These are phyloP conservation scores for Xanthia icteritia DNA, from an alignment of 2,888 invertebrate species.

Conservation along the genomic window DNA sequence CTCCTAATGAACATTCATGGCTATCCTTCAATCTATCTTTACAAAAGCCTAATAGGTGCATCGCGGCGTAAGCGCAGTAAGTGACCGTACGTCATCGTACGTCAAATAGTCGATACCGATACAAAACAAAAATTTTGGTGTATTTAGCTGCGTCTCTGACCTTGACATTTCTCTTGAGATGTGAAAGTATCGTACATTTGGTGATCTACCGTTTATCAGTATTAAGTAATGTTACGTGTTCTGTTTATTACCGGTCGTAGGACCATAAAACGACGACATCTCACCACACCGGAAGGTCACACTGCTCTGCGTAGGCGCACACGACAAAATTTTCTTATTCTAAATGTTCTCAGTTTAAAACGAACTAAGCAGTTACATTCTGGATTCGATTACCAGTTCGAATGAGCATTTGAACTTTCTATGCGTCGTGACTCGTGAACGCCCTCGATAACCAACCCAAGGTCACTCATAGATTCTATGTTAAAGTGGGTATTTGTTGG, in stretches of 20 bases:
- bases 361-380: slow-evolving; percentile 47
- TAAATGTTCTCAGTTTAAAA: slow-evolving; percentile 39
- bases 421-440: slow-evolving; percentile 53
- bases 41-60: slow-evolving; percentile 38
- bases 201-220: slow-evolving; percentile 70
- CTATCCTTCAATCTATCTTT: slow-evolving; percentile 29
- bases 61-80: background rate
- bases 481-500: slow-evolving; percentile 24
- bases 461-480: slow-evolving; percentile 60
- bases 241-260: slow-evolving; percentile 67
- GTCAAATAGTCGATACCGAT: slow-evolving; percentile 12
- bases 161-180: slow-evolving; percentile 67
- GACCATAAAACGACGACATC: slow-evolving; percentile 68
- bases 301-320: slow-evolving; percentile 57
- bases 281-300: slow-evolving; percentile 50
- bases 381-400: slow-evolving; percentile 59
- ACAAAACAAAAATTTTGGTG: slow-evolving; percentile 32
- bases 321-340: slow-evolving; percentile 37
- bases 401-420: slow-evolving; percentile 64
- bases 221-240: slow-evolving; percentile 75
- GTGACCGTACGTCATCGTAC: slow-evolving; percentile 1
- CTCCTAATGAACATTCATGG: slow-evolving; percentile 42
- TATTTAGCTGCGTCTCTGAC: slow-evolving; percentile 45
- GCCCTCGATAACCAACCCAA: slow-evolving; percentile 57
- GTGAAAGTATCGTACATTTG: slow-evolving; percentile 73